phyloP scores from a whole-genome alignment of 1,140 invertebrate genomes.

The Vanessa atalanta region DNA sequence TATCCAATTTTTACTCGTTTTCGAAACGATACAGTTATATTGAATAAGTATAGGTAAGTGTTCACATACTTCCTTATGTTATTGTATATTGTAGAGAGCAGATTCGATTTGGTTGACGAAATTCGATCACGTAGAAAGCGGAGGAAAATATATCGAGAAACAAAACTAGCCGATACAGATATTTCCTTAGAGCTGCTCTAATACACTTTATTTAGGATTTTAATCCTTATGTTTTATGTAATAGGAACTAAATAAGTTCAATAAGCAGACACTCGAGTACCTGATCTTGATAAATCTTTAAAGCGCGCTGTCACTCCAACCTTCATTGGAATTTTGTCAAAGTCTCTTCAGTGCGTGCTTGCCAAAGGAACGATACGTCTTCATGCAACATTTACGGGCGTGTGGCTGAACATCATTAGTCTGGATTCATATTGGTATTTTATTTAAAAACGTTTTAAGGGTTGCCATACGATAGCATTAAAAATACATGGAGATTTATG shows the following conservation, averaged over 20 bases:
- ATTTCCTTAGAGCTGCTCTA: slow-evolving; percentile 31
- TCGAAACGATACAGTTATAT: not conserved
- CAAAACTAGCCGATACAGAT: slow-evolving; percentile 39
- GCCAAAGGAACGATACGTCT: slow-evolving; percentile 57
- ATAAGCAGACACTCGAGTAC: slow-evolving; percentile 8
- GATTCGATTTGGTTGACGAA: slow-evolving; percentile 38
- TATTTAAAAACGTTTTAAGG: not conserved
- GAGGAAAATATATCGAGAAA: slow-evolving; percentile 36
- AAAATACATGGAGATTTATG: too few species aligned
- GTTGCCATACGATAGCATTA: too few species aligned
- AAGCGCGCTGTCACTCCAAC: slow-evolving; percentile 44
- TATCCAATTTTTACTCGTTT: not conserved
- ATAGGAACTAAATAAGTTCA: slow-evolving; percentile 17
- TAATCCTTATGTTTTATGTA: slow-evolving; percentile 10
- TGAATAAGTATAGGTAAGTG: not conserved
- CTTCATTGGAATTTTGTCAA: slow-evolving; percentile 66
- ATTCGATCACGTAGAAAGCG: slow-evolving; percentile 40
- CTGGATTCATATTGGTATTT: slow-evolving; percentile 4
- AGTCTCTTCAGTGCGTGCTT: slow-evolving; percentile 47
- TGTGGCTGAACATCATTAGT: slow-evolving; percentile 20
- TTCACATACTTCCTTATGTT: slow-evolving; percentile 6
- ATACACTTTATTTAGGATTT: slow-evolving; percentile 7
- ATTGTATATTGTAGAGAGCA: slow-evolving; percentile 21
- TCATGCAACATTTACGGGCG: slow-evolving; percentile 54
- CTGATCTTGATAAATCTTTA: slow-evolving; percentile 49